Percentiles rank a stretch among this genome's conserved stretches.
Evolutionary conservation across 2,888 invertebrate species (phyloP).

Genomic region (Drosophila kuntzei): DNA sequence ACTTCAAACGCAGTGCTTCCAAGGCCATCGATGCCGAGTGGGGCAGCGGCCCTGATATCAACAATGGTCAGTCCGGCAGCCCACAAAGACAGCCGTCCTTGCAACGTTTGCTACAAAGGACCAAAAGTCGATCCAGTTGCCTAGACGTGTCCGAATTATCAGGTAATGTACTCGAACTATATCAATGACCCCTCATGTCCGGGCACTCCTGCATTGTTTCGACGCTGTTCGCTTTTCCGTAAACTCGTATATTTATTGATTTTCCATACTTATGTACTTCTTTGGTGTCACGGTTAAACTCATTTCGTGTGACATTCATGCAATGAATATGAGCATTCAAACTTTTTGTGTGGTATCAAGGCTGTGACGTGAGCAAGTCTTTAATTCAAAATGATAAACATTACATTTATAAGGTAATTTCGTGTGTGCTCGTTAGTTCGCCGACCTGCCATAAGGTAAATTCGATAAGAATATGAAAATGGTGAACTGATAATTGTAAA

Average conservation of each 20-base stretch:
- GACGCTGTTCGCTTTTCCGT: conserved; percentile 2
- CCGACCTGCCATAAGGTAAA: no score
- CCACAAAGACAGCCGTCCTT: conserved; percentile 50
- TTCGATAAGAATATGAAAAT: neutral
- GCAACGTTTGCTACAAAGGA: conserved; percentile 64
- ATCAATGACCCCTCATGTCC: conserved; percentile 9
- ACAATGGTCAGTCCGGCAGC: conserved; percentile 41
- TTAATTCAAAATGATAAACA: neutral
- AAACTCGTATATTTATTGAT: conserved; percentile 37
- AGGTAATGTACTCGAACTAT: conserved; percentile 59
- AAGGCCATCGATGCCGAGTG: conserved; percentile 89
- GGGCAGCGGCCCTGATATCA: conserved; percentile 50
- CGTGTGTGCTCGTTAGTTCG: no score
- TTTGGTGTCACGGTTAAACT: conserved; percentile 31
- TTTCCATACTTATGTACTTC: conserved; percentile 33
- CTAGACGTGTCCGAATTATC: conserved; percentile 81
- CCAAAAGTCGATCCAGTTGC: conserved; percentile 83
- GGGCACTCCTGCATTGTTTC: conserved; percentile 1
- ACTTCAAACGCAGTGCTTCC: conserved; percentile 92
- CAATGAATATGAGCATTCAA: neutral
- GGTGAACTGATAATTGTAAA: neutral
- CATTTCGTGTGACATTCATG: conserved; percentile 14
- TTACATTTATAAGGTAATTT: neutral
- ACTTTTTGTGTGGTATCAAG: neutral
- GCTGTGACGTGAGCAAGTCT: no score